A percentile compares a stretch with the other conserved stretches of the same genome.
phyloP scores from a whole-genome alignment of 2,888 invertebrate genomes.

The Pecten maximus region DNA sequence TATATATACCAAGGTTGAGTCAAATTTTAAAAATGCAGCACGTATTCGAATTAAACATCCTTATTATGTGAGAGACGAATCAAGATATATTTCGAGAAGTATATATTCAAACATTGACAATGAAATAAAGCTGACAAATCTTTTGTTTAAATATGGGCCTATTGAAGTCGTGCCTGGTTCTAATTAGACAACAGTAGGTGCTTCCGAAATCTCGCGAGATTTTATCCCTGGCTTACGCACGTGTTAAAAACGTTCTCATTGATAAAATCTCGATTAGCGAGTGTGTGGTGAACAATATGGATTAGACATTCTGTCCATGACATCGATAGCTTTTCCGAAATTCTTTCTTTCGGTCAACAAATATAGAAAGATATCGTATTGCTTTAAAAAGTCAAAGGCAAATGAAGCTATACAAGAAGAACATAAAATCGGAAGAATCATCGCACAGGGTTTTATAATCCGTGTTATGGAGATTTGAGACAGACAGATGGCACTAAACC shows the following conservation, averaged over 20 bases:
- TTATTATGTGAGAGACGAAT: neutral
- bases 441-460: neutral
- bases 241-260: neutral
- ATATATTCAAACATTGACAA: neutral
- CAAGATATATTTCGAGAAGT: too few species aligned
- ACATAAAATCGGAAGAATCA: neutral
- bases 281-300: neutral
- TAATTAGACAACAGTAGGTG: neutral
- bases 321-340: neutral
- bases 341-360: neutral
- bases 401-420: neutral
- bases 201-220: constrained; percentile 9
- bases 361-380: neutral
- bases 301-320: neutral
- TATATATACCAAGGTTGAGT: neutral
- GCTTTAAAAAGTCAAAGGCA: neutral
- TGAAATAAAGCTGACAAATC: neutral
- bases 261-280: neutral
- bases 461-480: neutral
- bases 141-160: neutral
- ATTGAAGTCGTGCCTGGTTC: neutral
- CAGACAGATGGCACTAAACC: neutral
- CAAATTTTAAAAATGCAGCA: neutral
- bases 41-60: neutral
- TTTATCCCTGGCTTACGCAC: neutral